Evolutionary conservation across 2,113 vertebrate genomes (phyloP).

Genomic region (Illadopsis cleaveri): DNA sequence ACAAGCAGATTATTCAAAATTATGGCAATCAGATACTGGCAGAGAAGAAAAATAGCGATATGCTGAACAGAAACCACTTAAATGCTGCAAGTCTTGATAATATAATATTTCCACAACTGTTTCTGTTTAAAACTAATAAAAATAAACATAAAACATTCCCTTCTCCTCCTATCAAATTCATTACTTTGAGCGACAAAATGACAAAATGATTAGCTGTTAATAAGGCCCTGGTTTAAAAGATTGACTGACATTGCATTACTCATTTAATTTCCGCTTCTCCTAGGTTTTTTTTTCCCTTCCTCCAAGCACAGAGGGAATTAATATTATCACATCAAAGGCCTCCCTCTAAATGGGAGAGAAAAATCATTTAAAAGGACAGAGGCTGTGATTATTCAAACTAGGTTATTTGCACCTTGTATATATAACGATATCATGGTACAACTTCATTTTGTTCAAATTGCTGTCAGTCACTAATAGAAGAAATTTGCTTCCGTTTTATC

Average conservation of each 20-base stretch:
- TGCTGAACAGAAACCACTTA: conserved; percentile 72
- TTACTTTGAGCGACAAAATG: conserved; percentile 86
- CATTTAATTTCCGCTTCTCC: conserved; percentile 95
- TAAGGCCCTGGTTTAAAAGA: conserved; percentile 87
- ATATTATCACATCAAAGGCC: conserved; percentile 96
- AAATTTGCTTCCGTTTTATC: conserved; percentile 93
- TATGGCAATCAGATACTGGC: conserved; percentile 67
- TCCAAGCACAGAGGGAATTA: conserved; percentile 88
- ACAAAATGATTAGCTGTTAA: conserved; percentile 96
- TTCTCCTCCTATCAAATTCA: conserved; percentile 79
- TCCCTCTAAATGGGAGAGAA: conserved; percentile 88
- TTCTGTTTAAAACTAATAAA: conserved; percentile 84
- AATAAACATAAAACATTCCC: conserved; percentile 79
- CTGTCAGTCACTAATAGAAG: conserved; percentile 93
- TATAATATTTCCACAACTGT: conserved; percentile 80
- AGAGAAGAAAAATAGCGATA: conserved; percentile 65
- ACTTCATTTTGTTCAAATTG: conserved; percentile 96
- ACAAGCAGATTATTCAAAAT: conserved; percentile 73
- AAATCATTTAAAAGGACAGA: conserved; percentile 97
- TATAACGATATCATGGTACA: conserved; percentile 86
- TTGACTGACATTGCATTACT: conserved; percentile 93
- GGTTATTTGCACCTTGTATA: conserved; percentile 90
- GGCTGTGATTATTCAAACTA: conserved; percentile 94
- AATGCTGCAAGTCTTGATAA: conserved; percentile 65
- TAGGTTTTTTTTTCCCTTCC: conserved; percentile 72